phyloP scores from a whole-genome alignment of 2,797 vertebrate genomes.

The Allobates femoralis region DNA sequence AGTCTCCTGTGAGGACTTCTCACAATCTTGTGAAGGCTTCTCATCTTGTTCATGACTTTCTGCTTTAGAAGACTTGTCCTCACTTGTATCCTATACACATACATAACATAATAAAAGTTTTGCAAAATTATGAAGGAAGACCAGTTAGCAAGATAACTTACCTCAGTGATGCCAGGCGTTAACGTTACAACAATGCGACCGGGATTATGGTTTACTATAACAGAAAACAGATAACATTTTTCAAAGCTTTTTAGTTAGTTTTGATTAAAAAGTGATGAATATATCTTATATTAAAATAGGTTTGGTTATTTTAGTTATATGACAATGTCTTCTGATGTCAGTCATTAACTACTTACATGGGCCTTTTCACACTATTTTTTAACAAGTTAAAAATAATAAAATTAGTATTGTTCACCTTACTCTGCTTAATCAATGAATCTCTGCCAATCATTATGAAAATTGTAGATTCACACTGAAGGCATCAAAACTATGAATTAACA shows the following conservation, averaged over 20 bases:
- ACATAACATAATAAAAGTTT: not conserved
- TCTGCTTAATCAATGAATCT: no score
- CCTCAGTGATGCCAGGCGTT: slow-evolving; percentile 7
- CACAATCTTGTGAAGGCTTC: not conserved
- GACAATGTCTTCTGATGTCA: no score
- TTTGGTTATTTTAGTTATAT: no score
- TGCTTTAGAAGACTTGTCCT: not conserved
- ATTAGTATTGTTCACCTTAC: no score
- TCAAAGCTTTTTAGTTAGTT: not conserved
- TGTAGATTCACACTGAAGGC: no score
- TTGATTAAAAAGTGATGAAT: not conserved
- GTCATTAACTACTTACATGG: no score
- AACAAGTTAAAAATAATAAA: no score
- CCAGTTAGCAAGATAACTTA: not conserved
- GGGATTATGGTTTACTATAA: slow-evolving; percentile 38
- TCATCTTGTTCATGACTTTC: not conserved
- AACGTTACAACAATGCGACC: slow-evolving; percentile 8
- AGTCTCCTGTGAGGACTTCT: not conserved
- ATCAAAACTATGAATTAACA: no score
- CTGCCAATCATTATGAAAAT: no score
- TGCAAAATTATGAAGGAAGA: not conserved
- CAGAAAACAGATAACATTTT: not conserved
- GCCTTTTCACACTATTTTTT: no score
- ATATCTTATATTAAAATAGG: no score
- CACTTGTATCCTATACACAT: slow-evolving; percentile 18